A percentile compares a stretch with the other conserved stretches of the same genome.
phyloP scores from a whole-genome alignment of 2,888 invertebrate genomes.

The Sclerodermus sp. region DNA sequence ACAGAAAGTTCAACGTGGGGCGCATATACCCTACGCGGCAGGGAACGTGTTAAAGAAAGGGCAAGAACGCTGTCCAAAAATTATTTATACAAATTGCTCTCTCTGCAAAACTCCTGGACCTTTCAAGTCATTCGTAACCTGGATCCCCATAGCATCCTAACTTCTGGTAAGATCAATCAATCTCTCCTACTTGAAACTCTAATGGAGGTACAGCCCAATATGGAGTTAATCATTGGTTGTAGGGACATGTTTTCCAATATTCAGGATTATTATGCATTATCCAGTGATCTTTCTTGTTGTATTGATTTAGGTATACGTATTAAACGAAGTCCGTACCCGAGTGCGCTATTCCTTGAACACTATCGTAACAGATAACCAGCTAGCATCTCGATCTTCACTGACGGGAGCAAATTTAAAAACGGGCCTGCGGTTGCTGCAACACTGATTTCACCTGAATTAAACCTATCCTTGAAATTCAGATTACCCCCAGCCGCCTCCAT shows the following conservation, averaged over 20 bases:
- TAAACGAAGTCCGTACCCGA: neutral
- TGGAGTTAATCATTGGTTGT: no score
- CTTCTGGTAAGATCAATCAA: no score
- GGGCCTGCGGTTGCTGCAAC: neutral
- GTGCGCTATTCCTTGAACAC: neutral
- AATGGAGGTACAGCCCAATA: no score
- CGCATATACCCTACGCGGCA: slow-evolving; percentile 3
- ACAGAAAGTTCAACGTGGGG: slow-evolving; percentile 4
- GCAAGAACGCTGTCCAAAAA: no score
- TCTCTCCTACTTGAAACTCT: no score
- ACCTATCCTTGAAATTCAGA: neutral
- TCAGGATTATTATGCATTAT: no score
- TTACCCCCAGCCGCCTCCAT: neutral
- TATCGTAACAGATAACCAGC: neutral
- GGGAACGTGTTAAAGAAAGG: slow-evolving; percentile 1
- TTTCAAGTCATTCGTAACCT: no score
- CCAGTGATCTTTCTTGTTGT: no score
- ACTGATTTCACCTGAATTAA: neutral
- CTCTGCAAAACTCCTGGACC: no score
- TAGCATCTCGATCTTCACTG: neutral
- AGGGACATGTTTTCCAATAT: no score
- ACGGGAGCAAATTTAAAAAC: neutral
- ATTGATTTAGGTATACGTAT: neutral
- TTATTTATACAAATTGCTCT: no score
- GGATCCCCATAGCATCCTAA: no score